Conservation (phyloP, 2,888 invertebrate species). For the Apamea anceps region DNA sequence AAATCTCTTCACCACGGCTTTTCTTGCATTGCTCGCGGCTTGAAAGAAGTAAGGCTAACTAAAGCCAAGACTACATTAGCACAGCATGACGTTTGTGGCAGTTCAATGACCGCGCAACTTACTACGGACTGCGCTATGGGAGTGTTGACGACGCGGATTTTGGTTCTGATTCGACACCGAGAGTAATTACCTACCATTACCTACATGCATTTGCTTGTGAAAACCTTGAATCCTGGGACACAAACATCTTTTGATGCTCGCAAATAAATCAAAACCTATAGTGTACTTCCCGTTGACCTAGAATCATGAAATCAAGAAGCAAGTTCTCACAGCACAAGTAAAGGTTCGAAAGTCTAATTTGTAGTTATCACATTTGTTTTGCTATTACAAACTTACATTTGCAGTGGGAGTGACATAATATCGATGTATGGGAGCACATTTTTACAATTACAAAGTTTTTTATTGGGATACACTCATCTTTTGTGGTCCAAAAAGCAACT, state of each 20-base stretch:
- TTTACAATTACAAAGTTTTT: background rate
- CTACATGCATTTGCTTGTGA: background rate
- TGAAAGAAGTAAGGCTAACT: background rate
- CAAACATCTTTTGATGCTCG: too few relatives aligned
- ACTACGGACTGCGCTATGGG: background rate
- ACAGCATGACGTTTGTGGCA: slow-evolving; percentile 16
- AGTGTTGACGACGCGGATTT: slow-evolving; percentile 35
- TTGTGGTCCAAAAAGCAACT: background rate
- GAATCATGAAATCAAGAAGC: too few relatives aligned
- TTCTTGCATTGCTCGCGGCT: background rate
- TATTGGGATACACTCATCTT: background rate
- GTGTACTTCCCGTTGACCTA: too few relatives aligned
- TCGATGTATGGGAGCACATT: too few relatives aligned
- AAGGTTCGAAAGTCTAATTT: too few relatives aligned
- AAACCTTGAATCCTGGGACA: background rate
- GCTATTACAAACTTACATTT: too few relatives aligned
- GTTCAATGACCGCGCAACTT: slow-evolving; percentile 37
- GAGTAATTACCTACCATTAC: slow-evolving; percentile 4
- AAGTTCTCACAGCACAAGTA: too few relatives aligned
- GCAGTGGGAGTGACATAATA: too few relatives aligned
- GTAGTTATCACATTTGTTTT: too few relatives aligned
- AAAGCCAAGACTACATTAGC: slow-evolving; percentile 15
- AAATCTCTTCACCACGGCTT: background rate
- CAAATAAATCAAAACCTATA: too few relatives aligned
- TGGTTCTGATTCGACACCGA: slow-evolving; percentile 31